Conservation (phyloP, 2,888 invertebrate genomes). For the Cheilosia scutellata region DNA sequence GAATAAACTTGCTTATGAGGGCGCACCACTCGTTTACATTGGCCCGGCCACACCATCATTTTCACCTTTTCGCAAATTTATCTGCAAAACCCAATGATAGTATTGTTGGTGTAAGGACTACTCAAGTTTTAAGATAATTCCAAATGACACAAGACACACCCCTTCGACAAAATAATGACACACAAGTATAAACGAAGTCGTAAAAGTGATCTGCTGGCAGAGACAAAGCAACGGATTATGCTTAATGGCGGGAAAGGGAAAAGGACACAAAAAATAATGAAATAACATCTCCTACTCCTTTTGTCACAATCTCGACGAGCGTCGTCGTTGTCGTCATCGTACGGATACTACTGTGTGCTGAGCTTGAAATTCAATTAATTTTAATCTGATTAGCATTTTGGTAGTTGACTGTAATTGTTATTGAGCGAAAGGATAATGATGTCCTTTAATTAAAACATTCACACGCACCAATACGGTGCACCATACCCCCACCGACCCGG, state of each 20-base stretch:
- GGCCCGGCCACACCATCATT: background rate
- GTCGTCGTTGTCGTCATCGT: background rate
- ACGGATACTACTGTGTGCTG: slow-evolving; percentile 4
- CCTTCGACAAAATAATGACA: slow-evolving; percentile 51
- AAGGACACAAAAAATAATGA: slow-evolving; percentile 35
- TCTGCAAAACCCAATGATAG: slow-evolving; percentile 24
- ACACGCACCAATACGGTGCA: slow-evolving; percentile 55
- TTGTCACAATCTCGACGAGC: slow-evolving; percentile 4
- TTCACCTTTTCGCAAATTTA: slow-evolving; percentile 14
- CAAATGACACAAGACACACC: slow-evolving; percentile 28
- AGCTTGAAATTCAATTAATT: slow-evolving; percentile 70
- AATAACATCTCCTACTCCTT: slow-evolving; percentile 22
- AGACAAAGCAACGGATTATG: slow-evolving; percentile 50
- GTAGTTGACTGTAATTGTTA: slow-evolving; percentile 72
- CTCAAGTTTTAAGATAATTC: slow-evolving; percentile 40
- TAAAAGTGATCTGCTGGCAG: slow-evolving; percentile 53
- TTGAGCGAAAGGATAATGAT: slow-evolving; percentile 72
- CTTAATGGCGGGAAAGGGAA: slow-evolving; percentile 41
- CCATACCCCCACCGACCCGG: slow-evolving; percentile 7
- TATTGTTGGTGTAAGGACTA: background rate
- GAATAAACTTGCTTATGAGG: slow-evolving; percentile 33
- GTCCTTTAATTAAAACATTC: slow-evolving; percentile 71
- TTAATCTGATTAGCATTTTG: slow-evolving; percentile 71
- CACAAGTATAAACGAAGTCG: slow-evolving; percentile 56
- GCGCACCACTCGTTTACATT: background rate